Percentiles rank a stretch among this genome's conserved stretches.
Conservation (phyloP, 2,797 vertebrate genomes). For the Ambastaia sidthimunki region DNA sequence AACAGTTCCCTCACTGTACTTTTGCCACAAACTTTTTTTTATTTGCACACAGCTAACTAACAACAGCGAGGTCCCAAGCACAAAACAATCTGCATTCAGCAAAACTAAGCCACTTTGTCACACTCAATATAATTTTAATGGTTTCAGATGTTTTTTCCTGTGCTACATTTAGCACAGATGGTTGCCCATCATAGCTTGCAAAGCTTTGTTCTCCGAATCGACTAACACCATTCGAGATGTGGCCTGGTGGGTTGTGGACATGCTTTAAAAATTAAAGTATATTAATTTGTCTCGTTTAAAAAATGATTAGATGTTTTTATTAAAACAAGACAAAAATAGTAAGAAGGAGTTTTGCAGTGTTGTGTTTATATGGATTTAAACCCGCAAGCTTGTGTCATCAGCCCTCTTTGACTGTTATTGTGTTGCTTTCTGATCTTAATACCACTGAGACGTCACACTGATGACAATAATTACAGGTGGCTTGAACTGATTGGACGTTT, state of each 20-base stretch:
- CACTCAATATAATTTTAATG: conserved; percentile 20
- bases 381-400: too few species aligned
- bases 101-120: conserved; percentile 34
- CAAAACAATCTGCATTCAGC: conserved; percentile 30
- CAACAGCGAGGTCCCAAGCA: conserved; percentile 8
- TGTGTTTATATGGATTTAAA: too few species aligned
- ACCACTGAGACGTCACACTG: neutral
- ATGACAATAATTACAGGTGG: neutral
- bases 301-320: too few species aligned
- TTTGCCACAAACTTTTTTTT: conserved; percentile 19
- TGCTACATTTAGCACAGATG: conserved; percentile 28
- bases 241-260: neutral
- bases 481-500: neutral
- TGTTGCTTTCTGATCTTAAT: neutral
- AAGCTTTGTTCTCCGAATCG: neutral
- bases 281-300: too few species aligned
- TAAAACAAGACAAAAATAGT: too few species aligned
- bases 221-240: neutral
- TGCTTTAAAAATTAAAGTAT: too few species aligned
- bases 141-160: conserved; percentile 10
- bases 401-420: too few species aligned
- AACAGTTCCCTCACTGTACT: conserved; percentile 22
- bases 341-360: too few species aligned
- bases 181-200: neutral
- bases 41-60: conserved; percentile 35